phyloP scores from a whole-genome alignment of 1,140 invertebrate species.

The Drosophila pandora region DNA sequence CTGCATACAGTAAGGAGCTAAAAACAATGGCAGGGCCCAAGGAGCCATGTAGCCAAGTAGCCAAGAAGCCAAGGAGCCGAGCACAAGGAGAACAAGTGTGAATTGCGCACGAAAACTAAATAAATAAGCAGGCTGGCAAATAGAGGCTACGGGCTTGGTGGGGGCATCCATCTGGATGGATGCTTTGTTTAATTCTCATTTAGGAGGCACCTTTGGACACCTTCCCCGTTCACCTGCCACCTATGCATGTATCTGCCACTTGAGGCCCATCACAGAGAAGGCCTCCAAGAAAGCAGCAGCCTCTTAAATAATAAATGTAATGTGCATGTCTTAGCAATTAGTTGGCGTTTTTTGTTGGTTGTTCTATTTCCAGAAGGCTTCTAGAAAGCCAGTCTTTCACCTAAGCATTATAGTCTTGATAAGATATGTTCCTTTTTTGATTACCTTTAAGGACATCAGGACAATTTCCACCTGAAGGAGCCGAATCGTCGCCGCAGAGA shows the following conservation, averaged over 20 bases:
- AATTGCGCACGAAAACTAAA: constrained; percentile 58
- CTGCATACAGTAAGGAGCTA: constrained; percentile 19
- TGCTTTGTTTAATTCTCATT: constrained; percentile 79
- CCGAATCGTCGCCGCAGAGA: constrained; percentile 87
- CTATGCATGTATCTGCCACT: constrained; percentile 21
- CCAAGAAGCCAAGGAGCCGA: constrained; percentile 23
- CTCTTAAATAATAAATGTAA: constrained; percentile 63
- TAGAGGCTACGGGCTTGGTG: background rate
- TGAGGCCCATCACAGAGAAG: constrained; percentile 33
- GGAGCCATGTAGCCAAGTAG: constrained; percentile 22
- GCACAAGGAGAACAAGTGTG: constrained; percentile 41
- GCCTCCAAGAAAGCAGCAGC: constrained; percentile 30
- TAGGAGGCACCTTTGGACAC: constrained; percentile 48
- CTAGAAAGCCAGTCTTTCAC: background rate
- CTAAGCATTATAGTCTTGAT: background rate
- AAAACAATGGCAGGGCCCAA: constrained; percentile 38
- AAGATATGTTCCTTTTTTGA: background rate
- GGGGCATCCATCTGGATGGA: constrained; percentile 23
- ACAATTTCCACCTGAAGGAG: constrained; percentile 87
- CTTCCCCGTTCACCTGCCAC: background rate
- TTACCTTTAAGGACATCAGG: constrained; percentile 86
- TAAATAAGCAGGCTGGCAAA: constrained; percentile 54
- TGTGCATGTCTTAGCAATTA: constrained; percentile 60
- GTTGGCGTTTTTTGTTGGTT: constrained; percentile 28
- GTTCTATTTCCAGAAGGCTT: constrained; percentile 47